phyloP scores from a whole-genome alignment of 2,113 vertebrate species.

The Hippocampus guttulatus region DNA sequence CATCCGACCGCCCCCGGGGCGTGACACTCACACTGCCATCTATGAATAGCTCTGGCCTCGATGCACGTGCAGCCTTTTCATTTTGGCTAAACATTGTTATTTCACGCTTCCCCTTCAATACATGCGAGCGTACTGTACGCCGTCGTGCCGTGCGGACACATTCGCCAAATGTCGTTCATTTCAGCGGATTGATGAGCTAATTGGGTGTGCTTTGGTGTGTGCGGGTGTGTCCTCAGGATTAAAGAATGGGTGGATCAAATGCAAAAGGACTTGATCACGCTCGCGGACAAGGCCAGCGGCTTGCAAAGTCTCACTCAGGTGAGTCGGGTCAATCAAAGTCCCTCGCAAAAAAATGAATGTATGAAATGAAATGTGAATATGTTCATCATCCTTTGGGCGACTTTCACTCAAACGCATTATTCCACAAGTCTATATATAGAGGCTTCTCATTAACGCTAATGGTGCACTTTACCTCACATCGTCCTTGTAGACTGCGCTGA shows the following conservation, averaged over 20 bases:
- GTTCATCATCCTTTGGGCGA: not conserved
- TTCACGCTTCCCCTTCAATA: conserved; percentile 18
- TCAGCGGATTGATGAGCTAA: not conserved
- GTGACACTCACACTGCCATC: conserved; percentile 25
- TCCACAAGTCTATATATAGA: conserved; percentile 16
- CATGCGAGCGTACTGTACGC: not conserved
- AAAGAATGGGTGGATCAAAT: conserved; percentile 94
- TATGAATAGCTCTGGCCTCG: conserved; percentile 37
- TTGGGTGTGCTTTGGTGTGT: conserved; percentile 29
- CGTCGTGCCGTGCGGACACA: not conserved
- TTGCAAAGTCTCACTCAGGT: conserved; percentile 78
- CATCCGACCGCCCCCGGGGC: conserved; percentile 21
- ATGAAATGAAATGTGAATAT: not conserved
- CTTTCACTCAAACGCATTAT: not conserved
- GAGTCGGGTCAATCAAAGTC: conserved; percentile 37
- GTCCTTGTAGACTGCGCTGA: not conserved
- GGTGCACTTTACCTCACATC: conserved; percentile 1
- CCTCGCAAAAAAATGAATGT: not conserved
- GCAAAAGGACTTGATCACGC: conserved; percentile 85
- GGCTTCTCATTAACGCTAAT: conserved; percentile 34
- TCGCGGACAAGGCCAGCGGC: conserved; percentile 83
- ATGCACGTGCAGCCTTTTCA: conserved; percentile 33
- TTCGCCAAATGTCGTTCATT: conserved; percentile 1
- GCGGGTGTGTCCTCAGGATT: conserved; percentile 72
- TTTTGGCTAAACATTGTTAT: conserved; percentile 41